phyloP scores from a whole-genome alignment of 2,888 invertebrate species.

The Macrosiphum euphorbiae region DNA sequence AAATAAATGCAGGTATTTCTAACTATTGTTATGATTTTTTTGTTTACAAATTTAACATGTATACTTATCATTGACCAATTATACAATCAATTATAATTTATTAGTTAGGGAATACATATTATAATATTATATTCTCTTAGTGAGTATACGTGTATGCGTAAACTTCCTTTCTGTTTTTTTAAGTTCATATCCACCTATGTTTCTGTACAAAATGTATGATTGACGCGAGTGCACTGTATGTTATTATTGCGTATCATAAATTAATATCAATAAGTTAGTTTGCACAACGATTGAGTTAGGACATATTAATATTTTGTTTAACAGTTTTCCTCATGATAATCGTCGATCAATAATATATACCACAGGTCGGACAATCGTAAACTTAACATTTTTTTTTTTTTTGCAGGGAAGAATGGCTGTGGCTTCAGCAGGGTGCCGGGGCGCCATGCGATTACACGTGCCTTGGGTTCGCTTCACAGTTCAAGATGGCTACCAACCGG shows the following conservation, averaged over 20 bases:
- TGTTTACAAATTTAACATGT: background rate
- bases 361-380: background rate
- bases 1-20: background rate
- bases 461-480: conserved; percentile 45
- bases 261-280: background rate
- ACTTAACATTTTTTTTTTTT: background rate
- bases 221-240: background rate
- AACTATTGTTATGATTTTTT: background rate
- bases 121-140: background rate
- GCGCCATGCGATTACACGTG: conserved; percentile 21
- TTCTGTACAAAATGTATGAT: background rate
- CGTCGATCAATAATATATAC: background rate
- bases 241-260: background rate
- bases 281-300: background rate
- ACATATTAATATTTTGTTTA: background rate
- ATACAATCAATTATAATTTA: background rate
- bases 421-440: conserved; percentile 75
- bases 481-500: conserved; percentile 55
- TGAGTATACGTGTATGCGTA: background rate
- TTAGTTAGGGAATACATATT: background rate
- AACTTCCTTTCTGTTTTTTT: background rate
- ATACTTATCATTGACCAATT: background rate
- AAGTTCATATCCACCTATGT: background rate
- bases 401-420: conserved; percentile 95
- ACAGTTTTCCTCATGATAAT: background rate